These are phyloP conservation scores for Eleutherodactylus coqui DNA, from an alignment of 2,797 vertebrate genomes.

Conservation along the genomic window DNA sequence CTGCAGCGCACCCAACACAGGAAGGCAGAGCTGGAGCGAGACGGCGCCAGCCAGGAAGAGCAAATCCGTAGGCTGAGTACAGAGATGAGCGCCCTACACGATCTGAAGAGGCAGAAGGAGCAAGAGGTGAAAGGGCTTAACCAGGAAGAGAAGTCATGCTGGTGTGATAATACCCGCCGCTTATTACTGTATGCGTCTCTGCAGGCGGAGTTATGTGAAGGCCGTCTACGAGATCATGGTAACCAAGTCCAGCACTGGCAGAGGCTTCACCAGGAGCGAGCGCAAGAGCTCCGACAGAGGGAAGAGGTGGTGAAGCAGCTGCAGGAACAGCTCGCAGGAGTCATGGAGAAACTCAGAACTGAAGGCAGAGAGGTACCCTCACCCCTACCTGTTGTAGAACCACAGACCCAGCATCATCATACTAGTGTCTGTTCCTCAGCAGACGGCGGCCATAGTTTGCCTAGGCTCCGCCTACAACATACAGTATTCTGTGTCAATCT, in stretches of 20 bases:
- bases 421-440: not conserved
- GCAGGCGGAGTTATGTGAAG: constrained; percentile 69
- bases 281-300: constrained; percentile 69
- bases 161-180: too few species aligned
- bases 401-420: not conserved
- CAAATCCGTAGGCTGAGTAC: constrained; percentile 67
- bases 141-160: too few species aligned
- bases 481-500: too few species aligned
- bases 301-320: constrained; percentile 76
- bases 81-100: constrained; percentile 72
- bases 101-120: constrained; percentile 67
- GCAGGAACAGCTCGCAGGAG: constrained; percentile 76
- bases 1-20: constrained; percentile 68
- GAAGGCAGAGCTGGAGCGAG: constrained; percentile 68
- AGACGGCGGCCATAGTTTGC: not conserved
- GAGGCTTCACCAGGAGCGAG: constrained; percentile 71
- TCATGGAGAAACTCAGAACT: constrained; percentile 74
- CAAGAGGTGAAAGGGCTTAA: constrained; percentile 65
- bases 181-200: not conserved
- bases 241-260: constrained; percentile 73
- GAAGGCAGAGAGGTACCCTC: constrained; percentile 74
- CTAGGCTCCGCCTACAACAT: too few species aligned
- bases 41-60: constrained; percentile 65
- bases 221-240: constrained; percentile 71
- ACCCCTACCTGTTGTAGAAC: not conserved